Evolutionary conservation across 2,113 vertebrate genomes (phyloP).

Genomic region (Microtus pennsylvanicus): DNA sequence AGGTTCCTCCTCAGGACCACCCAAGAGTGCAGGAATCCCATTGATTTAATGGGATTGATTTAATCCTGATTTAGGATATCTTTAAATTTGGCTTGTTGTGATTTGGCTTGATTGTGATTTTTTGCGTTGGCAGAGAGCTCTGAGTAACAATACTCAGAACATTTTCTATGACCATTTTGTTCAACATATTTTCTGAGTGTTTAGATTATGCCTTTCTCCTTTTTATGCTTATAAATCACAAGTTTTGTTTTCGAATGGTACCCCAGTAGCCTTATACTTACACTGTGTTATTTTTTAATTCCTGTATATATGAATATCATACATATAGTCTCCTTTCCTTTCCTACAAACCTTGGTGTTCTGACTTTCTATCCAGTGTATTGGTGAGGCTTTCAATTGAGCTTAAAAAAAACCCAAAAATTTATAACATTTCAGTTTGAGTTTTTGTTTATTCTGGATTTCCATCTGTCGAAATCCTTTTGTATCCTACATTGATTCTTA

Average conservation of each 20-base stretch:
- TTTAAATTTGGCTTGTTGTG: no score
- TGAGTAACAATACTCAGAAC: neutral
- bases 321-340: neutral
- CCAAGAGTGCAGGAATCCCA: no score
- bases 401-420: neutral
- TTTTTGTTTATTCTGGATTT: neutral
- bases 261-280: neutral
- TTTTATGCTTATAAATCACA: neutral
- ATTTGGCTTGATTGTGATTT: no score
- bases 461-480: neutral
- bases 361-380: neutral
- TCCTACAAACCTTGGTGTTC: neutral
- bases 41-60: no score
- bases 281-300: neutral
- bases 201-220: neutral
- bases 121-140: no score
- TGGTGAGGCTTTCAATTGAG: neutral
- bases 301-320: neutral
- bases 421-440: neutral
- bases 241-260: neutral
- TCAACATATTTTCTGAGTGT: neutral
- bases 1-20: no score
- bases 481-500: neutral
- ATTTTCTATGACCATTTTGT: neutral
- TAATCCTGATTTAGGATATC: no score